Evolutionary conservation across 30 jellyfish, hydroid and myxozoan species (phyloP).

Genomic region (Clytia hemisphaerica): DNA sequence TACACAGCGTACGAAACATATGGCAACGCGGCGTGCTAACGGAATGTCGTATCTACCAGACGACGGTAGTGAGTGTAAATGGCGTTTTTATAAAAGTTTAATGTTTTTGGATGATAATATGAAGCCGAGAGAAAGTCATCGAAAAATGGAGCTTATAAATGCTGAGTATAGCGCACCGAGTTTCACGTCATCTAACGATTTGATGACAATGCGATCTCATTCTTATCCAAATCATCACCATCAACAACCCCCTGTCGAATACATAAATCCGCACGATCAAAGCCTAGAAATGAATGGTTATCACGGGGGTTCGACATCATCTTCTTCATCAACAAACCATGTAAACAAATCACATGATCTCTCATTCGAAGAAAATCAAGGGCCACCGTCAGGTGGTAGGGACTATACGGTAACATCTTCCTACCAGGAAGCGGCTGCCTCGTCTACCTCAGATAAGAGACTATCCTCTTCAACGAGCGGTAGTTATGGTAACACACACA

Average conservation of each 20-base stretch:
- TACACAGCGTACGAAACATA: slow-evolving; percentile 24
- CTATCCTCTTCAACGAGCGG: background rate
- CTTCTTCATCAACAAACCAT: slow-evolving; percentile 3
- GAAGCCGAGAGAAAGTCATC: slow-evolving; percentile 14
- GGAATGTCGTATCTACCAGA: slow-evolving; percentile 1
- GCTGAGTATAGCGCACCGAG: too few species aligned
- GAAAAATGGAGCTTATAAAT: too few species aligned
- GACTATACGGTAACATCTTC: background rate
- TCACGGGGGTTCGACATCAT: slow-evolving; percentile 10
- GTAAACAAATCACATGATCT: background rate
- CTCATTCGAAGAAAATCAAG: background rate
- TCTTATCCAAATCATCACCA: too few species aligned
- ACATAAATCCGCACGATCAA: too few species aligned
- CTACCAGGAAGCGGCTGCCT: background rate
- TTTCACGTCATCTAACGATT: too few species aligned
- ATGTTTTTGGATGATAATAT: slow-evolving; percentile 31
- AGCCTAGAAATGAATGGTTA: too few species aligned
- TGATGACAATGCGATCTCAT: too few species aligned
- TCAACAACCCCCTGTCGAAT: too few species aligned
- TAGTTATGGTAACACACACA: background rate
- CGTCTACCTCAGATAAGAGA: background rate
- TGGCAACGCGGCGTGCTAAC: background rate
- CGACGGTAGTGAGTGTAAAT: slow-evolving; percentile 23
- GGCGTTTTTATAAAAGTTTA: slow-evolving; percentile 30
- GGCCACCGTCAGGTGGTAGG: background rate